Evolutionary conservation across 2,888 invertebrate genomes (phyloP).

Genomic region (Troides aeacus): DNA sequence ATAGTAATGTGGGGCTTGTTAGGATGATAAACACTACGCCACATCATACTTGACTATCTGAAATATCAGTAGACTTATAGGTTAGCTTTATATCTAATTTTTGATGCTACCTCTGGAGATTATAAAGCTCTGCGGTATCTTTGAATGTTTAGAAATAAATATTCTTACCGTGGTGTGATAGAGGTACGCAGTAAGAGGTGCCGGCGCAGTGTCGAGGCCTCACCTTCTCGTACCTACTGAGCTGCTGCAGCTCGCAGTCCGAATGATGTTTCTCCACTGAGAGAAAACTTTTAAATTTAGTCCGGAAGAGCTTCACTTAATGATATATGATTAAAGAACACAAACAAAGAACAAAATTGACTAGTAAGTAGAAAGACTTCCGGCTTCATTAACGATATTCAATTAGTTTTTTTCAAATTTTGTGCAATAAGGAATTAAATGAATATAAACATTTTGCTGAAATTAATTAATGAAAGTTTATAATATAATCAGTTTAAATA

Average conservation of each 20-base stretch:
- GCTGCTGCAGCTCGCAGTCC: slow-evolving; percentile 74
- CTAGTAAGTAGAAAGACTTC: not conserved
- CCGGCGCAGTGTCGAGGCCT: slow-evolving; percentile 72
- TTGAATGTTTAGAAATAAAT: too few species aligned
- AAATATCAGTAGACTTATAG: too few species aligned
- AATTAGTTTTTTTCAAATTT: not conserved
- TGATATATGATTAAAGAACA: not conserved
- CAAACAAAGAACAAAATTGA: not conserved
- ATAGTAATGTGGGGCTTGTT: too few species aligned
- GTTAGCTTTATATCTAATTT: too few species aligned
- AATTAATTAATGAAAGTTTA: too few species aligned
- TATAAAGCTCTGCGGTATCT: too few species aligned
- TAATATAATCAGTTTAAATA: too few species aligned
- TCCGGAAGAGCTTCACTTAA: not conserved
- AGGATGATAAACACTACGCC: too few species aligned
- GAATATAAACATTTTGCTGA: not conserved
- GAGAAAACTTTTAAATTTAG: not conserved
- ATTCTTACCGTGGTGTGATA: slow-evolving; percentile 87
- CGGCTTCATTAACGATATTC: not conserved
- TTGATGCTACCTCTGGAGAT: too few species aligned
- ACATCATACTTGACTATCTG: too few species aligned
- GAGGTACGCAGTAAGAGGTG: slow-evolving; percentile 75
- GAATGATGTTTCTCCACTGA: slow-evolving; percentile 74
- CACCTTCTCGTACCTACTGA: slow-evolving; percentile 74
- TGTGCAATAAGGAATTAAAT: not conserved